Base-by-base conservation (phyloP, 1,140 invertebrate genomes). In the Pinna nobilis region DNA sequence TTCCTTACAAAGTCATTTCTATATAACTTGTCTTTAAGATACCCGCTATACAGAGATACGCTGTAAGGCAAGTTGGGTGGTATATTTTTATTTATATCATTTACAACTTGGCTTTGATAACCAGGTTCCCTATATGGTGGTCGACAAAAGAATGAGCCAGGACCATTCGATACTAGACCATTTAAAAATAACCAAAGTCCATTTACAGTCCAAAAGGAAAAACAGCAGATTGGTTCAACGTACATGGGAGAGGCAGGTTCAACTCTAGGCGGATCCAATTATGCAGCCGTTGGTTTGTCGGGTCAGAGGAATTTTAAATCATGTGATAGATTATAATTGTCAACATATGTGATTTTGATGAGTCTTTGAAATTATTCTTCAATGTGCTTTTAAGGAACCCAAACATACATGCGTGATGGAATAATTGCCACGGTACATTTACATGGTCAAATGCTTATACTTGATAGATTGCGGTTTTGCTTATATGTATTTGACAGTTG, bases 291-390 rank as follows among this genome's bases (percentile, higher is more conserved):
- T 23, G 59, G 59, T 23, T 44, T 37, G 9, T 41, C 59, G 28
- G 59, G 59, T 63, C n/a, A n/a, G n/a, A n/a, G n/a, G n/a, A n/a
- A 44, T 44, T 44, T 44, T n/a, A 44, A 44, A 44, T 44, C 39
- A 44, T 44, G 39, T n/a, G n/a, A n/a, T n/a, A n/a, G n/a, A n/a
- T n/a, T n/a, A n/a, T n/a, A n/a, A n/a, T n/a, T n/a, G n/a, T n/a
- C n/a, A n/a, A n/a, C n/a, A n/a, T n/a, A n/a, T n/a, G n/a, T n/a
- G n/a, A n/a, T n/a, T n/a, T n/a, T n/a, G n/a, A n/a, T n/a, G n/a
- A n/a, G n/a, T n/a, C n/a, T n/a, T n/a, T n/a, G n/a, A n/a, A n/a
- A n/a, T n/a, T n/a, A n/a, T n/a, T n/a, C n/a, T n/a, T n/a, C n/a
- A n/a, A n/a, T n/a, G n/a, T n/a, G n/a, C n/a, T n/a, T n/a, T n/a